Percentiles rank a stretch among this genome's conserved stretches.
Evolutionary conservation across 2,113 vertebrate genomes (phyloP).

Genomic region (Dromas ardeola): DNA sequence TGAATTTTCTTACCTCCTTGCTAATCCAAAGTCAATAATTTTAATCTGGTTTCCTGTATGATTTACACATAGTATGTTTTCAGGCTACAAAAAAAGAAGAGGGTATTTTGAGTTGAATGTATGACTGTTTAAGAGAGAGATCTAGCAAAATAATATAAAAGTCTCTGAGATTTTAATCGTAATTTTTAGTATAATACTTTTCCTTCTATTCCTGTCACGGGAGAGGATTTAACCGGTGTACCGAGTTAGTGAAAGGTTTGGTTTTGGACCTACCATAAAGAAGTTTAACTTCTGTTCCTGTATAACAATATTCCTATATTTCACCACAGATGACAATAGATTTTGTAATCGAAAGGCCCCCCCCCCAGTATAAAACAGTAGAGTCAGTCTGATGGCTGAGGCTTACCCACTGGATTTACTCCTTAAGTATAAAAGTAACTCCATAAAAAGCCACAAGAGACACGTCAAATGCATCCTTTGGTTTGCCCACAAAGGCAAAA

Average conservation of each 20-base stretch:
- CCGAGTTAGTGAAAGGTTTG: background rate
- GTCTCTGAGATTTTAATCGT: background rate
- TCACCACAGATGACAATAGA: background rate
- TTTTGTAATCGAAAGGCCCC: background rate
- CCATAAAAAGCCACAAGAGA: background rate
- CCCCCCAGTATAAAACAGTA: background rate
- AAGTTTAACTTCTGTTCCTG: background rate
- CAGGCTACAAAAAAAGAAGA: constrained; percentile 78
- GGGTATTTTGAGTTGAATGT: background rate
- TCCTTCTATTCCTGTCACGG: background rate
- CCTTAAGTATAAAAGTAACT: background rate
- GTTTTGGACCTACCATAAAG: background rate
- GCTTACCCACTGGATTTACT: background rate
- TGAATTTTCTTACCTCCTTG: constrained; percentile 79
- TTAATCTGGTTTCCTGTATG: constrained; percentile 88
- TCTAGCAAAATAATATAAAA: background rate
- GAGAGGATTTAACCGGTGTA: background rate
- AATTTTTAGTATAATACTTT: background rate
- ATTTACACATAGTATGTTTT: constrained; percentile 93
- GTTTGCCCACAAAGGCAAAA: background rate
- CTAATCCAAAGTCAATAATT: constrained; percentile 97
- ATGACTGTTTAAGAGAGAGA: background rate
- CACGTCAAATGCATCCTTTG: background rate
- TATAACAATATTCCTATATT: background rate
- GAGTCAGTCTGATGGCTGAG: background rate